Conservation (phyloP, 2,888 invertebrate species). For the Timandra comae region DNA sequence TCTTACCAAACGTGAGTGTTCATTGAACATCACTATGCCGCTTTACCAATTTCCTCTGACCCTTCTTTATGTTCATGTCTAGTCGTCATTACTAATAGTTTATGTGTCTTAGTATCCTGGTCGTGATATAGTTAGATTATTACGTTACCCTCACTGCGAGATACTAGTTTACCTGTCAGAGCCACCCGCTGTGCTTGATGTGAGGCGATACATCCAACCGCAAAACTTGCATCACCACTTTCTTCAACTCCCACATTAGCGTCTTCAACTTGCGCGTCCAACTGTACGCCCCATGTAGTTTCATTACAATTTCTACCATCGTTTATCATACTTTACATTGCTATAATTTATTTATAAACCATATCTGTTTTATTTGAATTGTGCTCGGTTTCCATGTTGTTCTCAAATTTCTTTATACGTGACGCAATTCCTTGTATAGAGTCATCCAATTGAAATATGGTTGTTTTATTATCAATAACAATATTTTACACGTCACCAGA, state of each 20-base stretch:
- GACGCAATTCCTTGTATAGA: constrained; percentile 60
- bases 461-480: constrained; percentile 64
- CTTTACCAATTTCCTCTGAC: constrained; percentile 38
- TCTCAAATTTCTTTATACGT: constrained; percentile 69
- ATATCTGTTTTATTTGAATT: constrained; percentile 61
- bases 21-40: constrained; percentile 53
- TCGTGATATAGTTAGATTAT: constrained; percentile 60
- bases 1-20: constrained; percentile 65
- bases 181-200: constrained; percentile 71
- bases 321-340: constrained; percentile 75
- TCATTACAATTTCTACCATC: constrained; percentile 69
- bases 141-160: constrained; percentile 63
- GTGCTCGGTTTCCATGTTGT: constrained; percentile 63
- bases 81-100: constrained; percentile 18
- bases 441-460: constrained; percentile 53
- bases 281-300: constrained; percentile 59
- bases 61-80: constrained; percentile 22
- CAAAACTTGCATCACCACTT: constrained; percentile 42
- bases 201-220: constrained; percentile 57
- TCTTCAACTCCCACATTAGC: constrained; percentile 30
- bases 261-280: constrained; percentile 39
- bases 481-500: constrained; percentile 70
- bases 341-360: constrained; percentile 70
- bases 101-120: constrained; percentile 52
- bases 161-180: constrained; percentile 66